A percentile compares a stretch with the other conserved stretches of the same genome.
Evolutionary conservation across 2,113 vertebrate species (phyloP).

Genomic region (Mungos mungo): DNA sequence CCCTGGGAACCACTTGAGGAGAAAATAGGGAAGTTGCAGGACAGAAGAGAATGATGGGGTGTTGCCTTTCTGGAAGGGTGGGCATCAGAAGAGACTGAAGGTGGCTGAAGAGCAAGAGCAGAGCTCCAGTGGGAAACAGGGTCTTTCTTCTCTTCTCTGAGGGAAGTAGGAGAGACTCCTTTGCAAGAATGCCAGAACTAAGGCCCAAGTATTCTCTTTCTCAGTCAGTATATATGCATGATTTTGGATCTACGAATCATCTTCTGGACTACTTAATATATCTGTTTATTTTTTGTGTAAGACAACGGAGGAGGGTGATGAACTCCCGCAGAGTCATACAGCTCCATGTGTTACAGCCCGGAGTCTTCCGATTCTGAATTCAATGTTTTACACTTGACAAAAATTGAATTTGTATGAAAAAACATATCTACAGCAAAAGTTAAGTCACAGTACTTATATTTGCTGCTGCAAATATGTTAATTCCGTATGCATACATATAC

Average conservation of each 20-base stretch:
- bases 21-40: neutral
- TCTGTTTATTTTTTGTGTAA: neutral
- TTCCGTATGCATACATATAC: neutral
- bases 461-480: neutral
- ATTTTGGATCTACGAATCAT: neutral
- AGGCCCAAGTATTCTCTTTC: neutral
- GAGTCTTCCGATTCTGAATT: neutral
- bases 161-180: neutral
- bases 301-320: neutral
- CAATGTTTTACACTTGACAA: neutral
- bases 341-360: neutral
- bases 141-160: neutral
- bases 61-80: neutral
- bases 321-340: neutral
- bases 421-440: neutral
- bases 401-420: neutral
- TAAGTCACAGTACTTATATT: neutral
- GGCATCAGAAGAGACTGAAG: neutral
- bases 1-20: neutral
- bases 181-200: neutral
- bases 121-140: neutral
- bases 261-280: neutral
- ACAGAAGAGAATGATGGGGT: neutral
- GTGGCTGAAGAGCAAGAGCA: neutral
- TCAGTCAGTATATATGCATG: neutral